Evolutionary conservation across 1,140 invertebrate genomes (phyloP), one percentile per base, ranked within the genome.

Genomic region (Halyomorpha halys): DNA sequence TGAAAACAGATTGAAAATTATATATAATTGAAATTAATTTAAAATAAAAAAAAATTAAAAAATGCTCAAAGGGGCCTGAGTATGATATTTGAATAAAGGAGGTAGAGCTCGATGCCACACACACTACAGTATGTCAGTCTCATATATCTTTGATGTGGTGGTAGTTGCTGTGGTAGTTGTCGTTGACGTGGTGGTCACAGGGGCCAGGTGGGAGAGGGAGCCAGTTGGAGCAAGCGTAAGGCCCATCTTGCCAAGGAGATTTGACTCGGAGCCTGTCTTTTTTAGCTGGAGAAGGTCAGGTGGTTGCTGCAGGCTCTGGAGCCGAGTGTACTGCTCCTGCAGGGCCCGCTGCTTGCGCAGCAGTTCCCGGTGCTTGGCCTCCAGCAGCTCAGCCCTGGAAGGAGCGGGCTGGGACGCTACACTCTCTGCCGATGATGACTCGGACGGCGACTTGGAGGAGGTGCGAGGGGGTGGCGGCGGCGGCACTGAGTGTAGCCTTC

Each of bases 241-340:
- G 3, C 87, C 87, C 81, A 91, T 86, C 72, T 91, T 92, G n/a
- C 85, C 84, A 19, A 91, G 75, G 4, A 94, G 76, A 73, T 93
- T 93, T 23, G 88, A 89, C 72, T 93, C 90, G 69, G 86, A 90
- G n/a, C 90, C 90, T 0, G 89, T 91, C 72, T 91, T 91, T 74
- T 93, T 92, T 6, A 92, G 74, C 62, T 81, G 80, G 67, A 81
- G 80, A 49, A 82, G 80, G 16, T 82, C 79, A 19, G 80, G 76
- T 19, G 82, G 80, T 59, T 82, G 82, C 0, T 91, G 90, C 23
- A 93, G 80, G 74, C 89, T 87, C 70, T 94, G 91, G 44, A 94
- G 73, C 14, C 90, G 79, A 0, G 87, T 86, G 73, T 92, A 94
- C 70, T 94, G 91, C 68, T 93, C 90, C 70, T 94, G 90, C 1